Base-by-base conservation (phyloP, 2,113 vertebrate species). In the Oriolus oriolus region DNA sequence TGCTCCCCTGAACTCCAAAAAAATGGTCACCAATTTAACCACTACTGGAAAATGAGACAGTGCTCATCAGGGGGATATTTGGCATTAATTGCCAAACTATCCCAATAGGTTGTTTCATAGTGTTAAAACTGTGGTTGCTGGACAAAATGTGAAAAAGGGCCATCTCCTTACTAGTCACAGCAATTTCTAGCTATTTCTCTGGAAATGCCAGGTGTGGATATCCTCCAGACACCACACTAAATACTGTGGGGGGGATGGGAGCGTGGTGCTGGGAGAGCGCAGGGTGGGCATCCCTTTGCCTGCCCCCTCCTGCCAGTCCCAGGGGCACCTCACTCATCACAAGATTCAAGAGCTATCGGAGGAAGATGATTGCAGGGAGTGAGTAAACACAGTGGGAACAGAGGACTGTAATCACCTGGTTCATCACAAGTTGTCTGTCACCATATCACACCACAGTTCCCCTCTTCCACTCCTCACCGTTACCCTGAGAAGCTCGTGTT, bases 191-290 rank as follows among this genome's bases (percentile, higher is more conserved):
- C 7, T 77, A n/a, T 49, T 59, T 87, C 57, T 22, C 65, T 71
- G 61, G 42, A 50, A 84, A 75, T 45, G 4, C 14, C 52, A 45
- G 45, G 26, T 78, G 49, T 50, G 70, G 44, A 47, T 19, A 79
- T 15, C 35, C 60, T 66, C 33, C 64, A 52, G 79, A 60, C 44
- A 15, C 31, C 27, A 33, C 54, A 39, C 10, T 16, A 70, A 39
- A 60, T 14, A 4, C 30, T 9, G 39, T 5, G 24, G 23, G 45
- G 59, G 42, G 59, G 33, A 37, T 5, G 6, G 68, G 41, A 59
- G 16, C 0, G 0, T 16, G 33, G 41, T n/a, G 24, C 49, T 47
- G 53, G 16, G 7, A 56, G 31, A 0, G 3, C 3, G 6, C 28
- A 70, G 35, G 31, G 30, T 4, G 10, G 8, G 12, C 52, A 30